Conservation (phyloP, 1,140 invertebrate species). For the Mycetomoellerius zeteki region DNA sequence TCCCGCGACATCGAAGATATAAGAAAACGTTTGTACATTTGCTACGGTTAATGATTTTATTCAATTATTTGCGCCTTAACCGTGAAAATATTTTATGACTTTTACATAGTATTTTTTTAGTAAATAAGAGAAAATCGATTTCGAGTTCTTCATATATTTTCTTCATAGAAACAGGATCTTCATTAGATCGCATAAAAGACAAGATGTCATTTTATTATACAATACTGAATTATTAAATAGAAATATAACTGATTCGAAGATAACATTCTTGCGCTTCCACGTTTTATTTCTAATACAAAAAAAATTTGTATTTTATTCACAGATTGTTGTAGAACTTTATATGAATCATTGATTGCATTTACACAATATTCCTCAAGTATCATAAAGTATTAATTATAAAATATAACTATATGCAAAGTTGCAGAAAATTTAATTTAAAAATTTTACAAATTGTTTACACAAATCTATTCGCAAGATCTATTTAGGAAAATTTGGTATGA, state of each 20-base stretch:
- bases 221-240: not conserved
- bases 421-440: not conserved
- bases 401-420: not conserved
- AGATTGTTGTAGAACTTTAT: not conserved
- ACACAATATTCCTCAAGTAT: not conserved
- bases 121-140: not conserved
- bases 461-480: not conserved
- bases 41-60: conserved; percentile 5
- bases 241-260: not conserved
- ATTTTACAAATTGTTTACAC: not conserved
- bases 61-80: not conserved
- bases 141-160: not conserved
- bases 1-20: not conserved
- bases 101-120: not conserved
- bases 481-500: not conserved
- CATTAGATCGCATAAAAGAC: not conserved
- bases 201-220: not conserved
- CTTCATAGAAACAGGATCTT: not conserved
- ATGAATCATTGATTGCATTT: not conserved
- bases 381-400: not conserved
- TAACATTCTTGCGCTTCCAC: not conserved
- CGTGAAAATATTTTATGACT: not conserved
- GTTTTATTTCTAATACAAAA: not conserved
- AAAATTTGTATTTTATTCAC: not conserved
- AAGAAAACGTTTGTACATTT: conserved; percentile 20